A percentile compares a stretch with the other conserved stretches of the same genome.
Evolutionary conservation across 1,140 invertebrate genomes (phyloP).

Genomic region (Gonioctena quinquepunctata): DNA sequence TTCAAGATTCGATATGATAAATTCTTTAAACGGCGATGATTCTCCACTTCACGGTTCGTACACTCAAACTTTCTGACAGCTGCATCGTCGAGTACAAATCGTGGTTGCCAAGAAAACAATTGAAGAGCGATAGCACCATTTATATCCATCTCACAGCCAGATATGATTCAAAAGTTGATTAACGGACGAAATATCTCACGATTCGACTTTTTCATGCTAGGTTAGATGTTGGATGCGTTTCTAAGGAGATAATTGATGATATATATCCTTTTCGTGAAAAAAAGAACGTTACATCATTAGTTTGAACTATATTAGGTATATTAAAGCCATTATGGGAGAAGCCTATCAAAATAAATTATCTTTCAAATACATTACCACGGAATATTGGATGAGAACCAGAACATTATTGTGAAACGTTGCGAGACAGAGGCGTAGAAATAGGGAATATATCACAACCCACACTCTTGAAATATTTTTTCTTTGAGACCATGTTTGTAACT

Average conservation of each 20-base stretch:
- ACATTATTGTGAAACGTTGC: too few species aligned
- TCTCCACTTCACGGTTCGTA: background rate
- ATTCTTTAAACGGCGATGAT: background rate
- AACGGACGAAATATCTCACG: background rate
- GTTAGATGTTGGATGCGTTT: background rate
- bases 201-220: background rate
- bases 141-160: slow-evolving; percentile 1
- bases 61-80: background rate
- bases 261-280: background rate
- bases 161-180: background rate
- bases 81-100: background rate
- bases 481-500: background rate
- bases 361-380: background rate
- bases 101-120: slow-evolving; percentile 4
- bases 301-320: background rate
- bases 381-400: background rate
- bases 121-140: background rate
- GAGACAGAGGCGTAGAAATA: background rate
- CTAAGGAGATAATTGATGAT: background rate
- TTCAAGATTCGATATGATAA: background rate
- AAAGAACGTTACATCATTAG: background rate
- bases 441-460: background rate
- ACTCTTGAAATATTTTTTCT: background rate
- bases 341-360: background rate
- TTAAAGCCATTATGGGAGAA: background rate